Base-by-base conservation (phyloP, 2,113 vertebrate species). In the Leucopsar rothschildi region DNA sequence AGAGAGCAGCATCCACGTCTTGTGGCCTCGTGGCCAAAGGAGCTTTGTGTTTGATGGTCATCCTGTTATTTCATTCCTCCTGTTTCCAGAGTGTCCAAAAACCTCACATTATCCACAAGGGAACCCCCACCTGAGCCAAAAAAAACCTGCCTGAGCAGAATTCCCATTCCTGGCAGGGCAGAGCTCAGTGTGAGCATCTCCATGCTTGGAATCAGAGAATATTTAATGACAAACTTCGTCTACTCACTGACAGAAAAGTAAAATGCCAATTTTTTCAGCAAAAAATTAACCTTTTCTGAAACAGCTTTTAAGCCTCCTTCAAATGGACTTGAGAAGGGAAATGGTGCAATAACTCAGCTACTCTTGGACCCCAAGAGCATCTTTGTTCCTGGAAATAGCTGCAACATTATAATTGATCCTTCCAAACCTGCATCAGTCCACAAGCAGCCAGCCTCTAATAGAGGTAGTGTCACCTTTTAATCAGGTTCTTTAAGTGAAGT, bases 271-370 rank as follows among this genome's bases (percentile, higher is more conserved):
- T 83, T 45, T 52, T 56, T 50, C 31, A 25, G 57, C 66, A 84
- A 44, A 37, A 53, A 75, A 49, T 2, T 1, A 7, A 49, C 20
- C 4, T 83, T 82, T 66, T 64, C 52, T 24, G 1, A 57, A 90
- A 39, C 15, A 75, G 28, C 56, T 82, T 72, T 65, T 24, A 49
- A 68, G n/a, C 63, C 83, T 92, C 63, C 71, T 95, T 96, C 93
- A 92, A 96, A 91, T 87, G 93, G 96, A 75, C 94, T 94, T 88
- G 49, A 73, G 93, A 49, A 82, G 40, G 60, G 76, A 92, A 90
- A 69, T 40, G 68, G 64, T 60, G 59, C 80, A 70, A 57, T 56
- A 81, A 75, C 35, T 91, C 50, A 69, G 68, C 65, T 35, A 28
- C 91, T 88, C 59, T 42, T 85, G 83, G 82, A 59, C 52, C 79